Evolutionary conservation across 2,797 vertebrate genomes (phyloP), one percentile per base, ranked within the genome.

Genomic region (Astyanax mexicanus): DNA sequence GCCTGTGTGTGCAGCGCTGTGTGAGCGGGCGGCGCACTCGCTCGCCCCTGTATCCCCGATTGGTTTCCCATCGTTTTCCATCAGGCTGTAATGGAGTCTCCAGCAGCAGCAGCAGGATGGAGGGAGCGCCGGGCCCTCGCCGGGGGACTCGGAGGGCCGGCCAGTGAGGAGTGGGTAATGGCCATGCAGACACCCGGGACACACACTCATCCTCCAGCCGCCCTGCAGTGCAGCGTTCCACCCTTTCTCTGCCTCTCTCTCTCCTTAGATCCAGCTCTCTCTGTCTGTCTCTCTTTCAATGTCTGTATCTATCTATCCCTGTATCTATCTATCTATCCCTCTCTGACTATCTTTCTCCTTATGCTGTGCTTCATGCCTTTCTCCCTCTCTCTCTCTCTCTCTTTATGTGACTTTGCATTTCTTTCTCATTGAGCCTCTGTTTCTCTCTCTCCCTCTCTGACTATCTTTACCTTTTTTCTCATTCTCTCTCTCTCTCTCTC

Each of bases 61-160:
- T 92, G 91, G 88, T 90, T 92, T 92, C 86, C 88, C 83, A 80
- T 81, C 75, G 70, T 67, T 83, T 80, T 78, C 79, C 79, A 84
- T 84, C 89, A 86, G 86, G 80, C 79, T 81, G 85, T 88, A 91
- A 91, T 92, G 84, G 88, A 91, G 89, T 89, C 90, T 82, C 85
- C 67, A 72, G 86, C 85, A 83, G 79, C 83, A 69, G n/a, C n/a
- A n/a, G n/a, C n/a, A 85, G 87, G 89, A 91, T 89, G 86, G 87
- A 91, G 83, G 81, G 83, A 72, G 8, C 58, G 19, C 12, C 77
- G 68, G 38, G 35, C 75, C 66, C 37, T 78, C 69, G 47, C 84
- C 75, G 84, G 88, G 58, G 78, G 79, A 80, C 78, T 86, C 82
- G 72, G 83, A 78, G 74, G 69, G 81, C 81, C 77, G 44, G 75